Evolutionary conservation across 2,888 invertebrate species (phyloP).

Genomic region (Meiosimyza platycephala): DNA sequence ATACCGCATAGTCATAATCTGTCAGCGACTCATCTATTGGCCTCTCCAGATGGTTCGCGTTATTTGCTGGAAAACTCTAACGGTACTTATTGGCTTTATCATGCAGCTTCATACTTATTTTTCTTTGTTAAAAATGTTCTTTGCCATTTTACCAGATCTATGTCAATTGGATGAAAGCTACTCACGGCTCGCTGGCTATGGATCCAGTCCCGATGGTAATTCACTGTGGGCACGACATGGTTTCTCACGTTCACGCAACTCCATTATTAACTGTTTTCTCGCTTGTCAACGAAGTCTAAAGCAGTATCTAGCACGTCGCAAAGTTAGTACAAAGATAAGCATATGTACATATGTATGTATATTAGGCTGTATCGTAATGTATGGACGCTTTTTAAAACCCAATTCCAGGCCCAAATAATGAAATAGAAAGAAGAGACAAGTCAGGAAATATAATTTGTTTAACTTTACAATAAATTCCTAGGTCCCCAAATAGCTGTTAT

Average conservation of each 20-base stretch:
- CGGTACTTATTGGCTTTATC: constrained; percentile 67
- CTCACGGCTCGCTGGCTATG: constrained; percentile 63
- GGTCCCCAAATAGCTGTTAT: too few relatives aligned
- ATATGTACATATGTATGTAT: too few relatives aligned
- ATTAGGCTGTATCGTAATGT: too few relatives aligned
- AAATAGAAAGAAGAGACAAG: too few relatives aligned
- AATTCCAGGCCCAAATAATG: too few relatives aligned
- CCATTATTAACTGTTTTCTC: constrained; percentile 80
- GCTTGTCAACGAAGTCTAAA: constrained; percentile 80
- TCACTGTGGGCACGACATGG: constrained; percentile 62
- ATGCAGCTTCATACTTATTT: not conserved
- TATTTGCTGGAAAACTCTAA: constrained; percentile 79
- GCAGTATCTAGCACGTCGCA: constrained; percentile 83
- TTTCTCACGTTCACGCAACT: constrained; percentile 55
- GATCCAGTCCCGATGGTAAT: constrained; percentile 60
- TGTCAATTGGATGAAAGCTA: constrained; percentile 64
- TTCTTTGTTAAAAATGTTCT: not conserved
- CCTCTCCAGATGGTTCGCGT: constrained; percentile 84
- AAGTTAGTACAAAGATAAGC: constrained; percentile 68
- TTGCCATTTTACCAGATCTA: constrained; percentile 49
- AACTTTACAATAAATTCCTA: too few relatives aligned
- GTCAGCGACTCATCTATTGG: constrained; percentile 83
- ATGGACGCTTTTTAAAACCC: too few relatives aligned
- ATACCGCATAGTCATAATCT: constrained; percentile 84
- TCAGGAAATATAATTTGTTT: too few relatives aligned